phyloP scores from a whole-genome alignment of 2,797 vertebrate species.

The Limnodromus scolopaceus region DNA sequence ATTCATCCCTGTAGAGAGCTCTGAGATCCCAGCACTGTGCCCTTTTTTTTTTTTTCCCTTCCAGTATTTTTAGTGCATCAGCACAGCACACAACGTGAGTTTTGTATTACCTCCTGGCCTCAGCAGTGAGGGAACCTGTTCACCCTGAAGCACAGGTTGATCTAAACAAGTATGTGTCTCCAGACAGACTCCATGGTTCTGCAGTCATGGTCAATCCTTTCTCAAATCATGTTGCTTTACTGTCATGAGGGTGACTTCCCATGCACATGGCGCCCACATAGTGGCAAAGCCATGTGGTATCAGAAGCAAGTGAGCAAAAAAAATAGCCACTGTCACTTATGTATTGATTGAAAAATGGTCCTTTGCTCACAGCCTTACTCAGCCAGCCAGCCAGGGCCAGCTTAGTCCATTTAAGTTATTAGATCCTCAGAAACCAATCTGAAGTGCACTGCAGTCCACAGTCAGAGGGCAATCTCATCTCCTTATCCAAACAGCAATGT shows the following conservation, averaged over 20 bases:
- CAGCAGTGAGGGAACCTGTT: not conserved
- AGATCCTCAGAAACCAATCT: not conserved
- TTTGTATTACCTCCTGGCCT: not conserved
- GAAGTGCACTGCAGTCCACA: not conserved
- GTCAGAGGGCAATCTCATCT: not conserved
- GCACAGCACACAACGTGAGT: not conserved
- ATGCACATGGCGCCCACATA: not conserved
- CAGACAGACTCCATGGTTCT: not conserved
- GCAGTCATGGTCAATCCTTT: not conserved
- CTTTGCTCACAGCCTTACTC: not conserved
- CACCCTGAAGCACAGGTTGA: not conserved
- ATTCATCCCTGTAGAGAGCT: not conserved
- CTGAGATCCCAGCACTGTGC: not conserved
- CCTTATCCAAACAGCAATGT: not conserved
- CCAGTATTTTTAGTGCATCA: not conserved
- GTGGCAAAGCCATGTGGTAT: not conserved
- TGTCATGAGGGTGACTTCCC: not conserved
- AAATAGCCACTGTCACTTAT: not conserved
- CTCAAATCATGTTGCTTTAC: not conserved
- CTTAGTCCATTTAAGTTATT: not conserved
- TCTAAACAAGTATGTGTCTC: not conserved
- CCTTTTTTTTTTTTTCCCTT: not conserved
- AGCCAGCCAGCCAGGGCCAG: not conserved
- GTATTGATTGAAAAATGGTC: not conserved
- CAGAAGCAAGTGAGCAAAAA: not conserved